Percentiles rank a stretch among this genome's conserved stretches.
phyloP scores from a whole-genome alignment of 2,797 vertebrate species.

The Eulemur rubriventer region DNA sequence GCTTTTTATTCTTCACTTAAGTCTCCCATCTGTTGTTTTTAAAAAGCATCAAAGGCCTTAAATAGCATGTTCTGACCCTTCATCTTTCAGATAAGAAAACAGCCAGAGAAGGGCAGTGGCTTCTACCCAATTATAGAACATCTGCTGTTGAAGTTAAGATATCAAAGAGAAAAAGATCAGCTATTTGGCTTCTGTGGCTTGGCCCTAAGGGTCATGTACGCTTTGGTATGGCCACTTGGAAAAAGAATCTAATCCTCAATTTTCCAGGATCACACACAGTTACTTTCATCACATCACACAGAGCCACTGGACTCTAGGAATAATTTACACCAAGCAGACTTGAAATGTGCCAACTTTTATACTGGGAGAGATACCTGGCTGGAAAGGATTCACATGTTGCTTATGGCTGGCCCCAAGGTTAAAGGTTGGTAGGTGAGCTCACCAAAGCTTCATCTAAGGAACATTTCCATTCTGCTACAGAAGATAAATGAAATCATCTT shows the following conservation, averaged over 20 bases:
- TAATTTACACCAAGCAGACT: not conserved
- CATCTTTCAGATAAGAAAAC: slow-evolving; percentile 19
- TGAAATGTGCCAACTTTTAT: not conserved
- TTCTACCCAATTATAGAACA: not conserved
- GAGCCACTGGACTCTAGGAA: not conserved
- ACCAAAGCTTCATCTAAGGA: not conserved
- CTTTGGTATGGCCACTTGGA: not conserved
- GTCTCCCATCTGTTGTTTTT: slow-evolving; percentile 39
- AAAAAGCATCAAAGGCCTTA: slow-evolving; percentile 28
- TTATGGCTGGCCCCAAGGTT: not conserved
- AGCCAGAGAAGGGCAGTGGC: not conserved
- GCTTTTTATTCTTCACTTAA: not conserved
- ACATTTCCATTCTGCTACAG: not conserved
- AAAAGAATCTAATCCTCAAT: not conserved
- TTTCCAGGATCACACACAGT: not conserved
- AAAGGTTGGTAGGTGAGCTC: not conserved
- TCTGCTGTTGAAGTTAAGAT: not conserved
- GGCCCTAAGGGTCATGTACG: not conserved
- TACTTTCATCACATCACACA: not conserved
- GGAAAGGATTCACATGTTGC: not conserved
- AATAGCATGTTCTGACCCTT: not conserved
- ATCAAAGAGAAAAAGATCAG: not conserved
- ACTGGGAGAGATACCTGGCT: not conserved
- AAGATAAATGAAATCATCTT: not conserved
- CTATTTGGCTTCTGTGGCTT: not conserved